Conservation (phyloP, 2,797 vertebrate genomes). For the Protosalanx chinensis region DNA sequence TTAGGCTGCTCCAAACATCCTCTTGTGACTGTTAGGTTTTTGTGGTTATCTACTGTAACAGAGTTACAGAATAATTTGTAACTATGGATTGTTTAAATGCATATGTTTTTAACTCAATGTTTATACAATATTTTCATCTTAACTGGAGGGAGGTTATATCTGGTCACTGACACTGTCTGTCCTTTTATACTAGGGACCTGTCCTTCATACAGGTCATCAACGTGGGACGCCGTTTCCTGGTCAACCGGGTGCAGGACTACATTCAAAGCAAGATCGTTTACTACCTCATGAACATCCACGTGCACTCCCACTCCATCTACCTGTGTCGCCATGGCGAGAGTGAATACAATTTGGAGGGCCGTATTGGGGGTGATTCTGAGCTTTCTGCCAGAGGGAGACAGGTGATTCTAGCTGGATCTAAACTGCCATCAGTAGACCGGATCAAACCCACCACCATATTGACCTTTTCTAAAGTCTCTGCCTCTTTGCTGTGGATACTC, state of each 20-base stretch:
- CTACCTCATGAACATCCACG: slow-evolving; percentile 98
- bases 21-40: no score
- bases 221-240: slow-evolving; percentile 90
- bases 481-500: neutral
- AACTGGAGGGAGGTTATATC: neutral
- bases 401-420: slow-evolving; percentile 61
- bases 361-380: slow-evolving; percentile 90
- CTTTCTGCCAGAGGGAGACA: slow-evolving; percentile 84
- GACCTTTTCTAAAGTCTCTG: no score
- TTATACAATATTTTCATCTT: neutral
- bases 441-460: no score
- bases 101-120: no score
- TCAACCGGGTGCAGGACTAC: slow-evolving; percentile 94
- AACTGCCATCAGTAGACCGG: no score
- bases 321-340: slow-evolving; percentile 95
- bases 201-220: slow-evolving; percentile 99
- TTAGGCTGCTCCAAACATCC: no score
- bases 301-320: slow-evolving; percentile 95
- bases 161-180: neutral
- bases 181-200: slow-evolving; percentile 74
- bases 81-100: no score
- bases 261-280: slow-evolving; percentile 99
- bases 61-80: no score
- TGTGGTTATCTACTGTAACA: no score
- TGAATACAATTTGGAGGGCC: slow-evolving; percentile 81